Conservation (phyloP, 2,888 invertebrate genomes). For the Tenthredo distinguenda region DNA sequence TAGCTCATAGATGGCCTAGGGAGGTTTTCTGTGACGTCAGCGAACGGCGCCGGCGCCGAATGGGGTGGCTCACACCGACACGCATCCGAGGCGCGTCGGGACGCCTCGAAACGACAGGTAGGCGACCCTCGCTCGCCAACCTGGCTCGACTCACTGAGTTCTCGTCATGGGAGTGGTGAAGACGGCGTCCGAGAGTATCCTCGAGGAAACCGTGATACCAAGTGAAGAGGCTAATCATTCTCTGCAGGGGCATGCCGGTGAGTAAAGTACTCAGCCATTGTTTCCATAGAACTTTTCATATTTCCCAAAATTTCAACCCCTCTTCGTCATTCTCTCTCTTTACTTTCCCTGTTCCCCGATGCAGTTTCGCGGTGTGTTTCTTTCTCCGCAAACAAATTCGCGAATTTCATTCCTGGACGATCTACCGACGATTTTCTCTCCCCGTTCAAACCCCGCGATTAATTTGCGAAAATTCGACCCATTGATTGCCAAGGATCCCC, state of each 20-base stretch:
- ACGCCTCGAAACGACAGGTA: constrained; percentile 56
- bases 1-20: constrained; percentile 53
- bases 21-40: constrained; percentile 54
- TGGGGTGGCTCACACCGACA: constrained; percentile 58
- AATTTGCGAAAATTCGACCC: neutral
- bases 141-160: constrained; percentile 47
- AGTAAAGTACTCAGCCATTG: constrained; percentile 57
- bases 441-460: neutral
- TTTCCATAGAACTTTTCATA: neutral
- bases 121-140: constrained; percentile 57
- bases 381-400: neutral
- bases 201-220: constrained; percentile 71
- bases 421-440: neutral
- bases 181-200: constrained; percentile 71
- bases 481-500: constrained; percentile 24
- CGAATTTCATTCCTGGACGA: too few relatives aligned
- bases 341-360: neutral
- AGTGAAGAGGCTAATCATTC: constrained; percentile 75
- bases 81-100: constrained; percentile 59
- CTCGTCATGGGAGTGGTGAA: constrained; percentile 74
- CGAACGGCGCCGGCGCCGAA: constrained; percentile 60
- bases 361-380: neutral
- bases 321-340: neutral
- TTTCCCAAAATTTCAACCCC: neutral
- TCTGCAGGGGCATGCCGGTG: constrained; percentile 71